phyloP scores from a whole-genome alignment of 2,888 invertebrate genomes.

The Andricus quercusramuli region DNA sequence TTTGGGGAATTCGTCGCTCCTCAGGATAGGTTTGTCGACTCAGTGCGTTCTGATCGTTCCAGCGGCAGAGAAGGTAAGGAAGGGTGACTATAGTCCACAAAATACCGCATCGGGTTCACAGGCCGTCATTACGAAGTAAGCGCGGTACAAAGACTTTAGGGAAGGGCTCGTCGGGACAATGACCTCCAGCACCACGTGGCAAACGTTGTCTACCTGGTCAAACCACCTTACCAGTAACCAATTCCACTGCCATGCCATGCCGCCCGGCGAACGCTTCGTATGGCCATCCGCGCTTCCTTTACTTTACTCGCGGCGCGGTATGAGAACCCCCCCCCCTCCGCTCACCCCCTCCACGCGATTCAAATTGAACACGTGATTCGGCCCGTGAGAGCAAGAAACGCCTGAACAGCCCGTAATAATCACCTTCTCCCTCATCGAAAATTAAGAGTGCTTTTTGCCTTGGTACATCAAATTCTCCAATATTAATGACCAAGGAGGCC shows the following conservation, averaged over 20 bases:
- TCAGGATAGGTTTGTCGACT: constrained; percentile 36
- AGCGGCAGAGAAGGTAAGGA: neutral
- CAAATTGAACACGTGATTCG: constrained; percentile 13
- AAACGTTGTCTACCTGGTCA: constrained; percentile 69
- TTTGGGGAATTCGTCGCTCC: constrained; percentile 30
- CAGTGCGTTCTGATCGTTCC: neutral
- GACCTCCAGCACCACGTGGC: constrained; percentile 72
- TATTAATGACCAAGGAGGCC: neutral
- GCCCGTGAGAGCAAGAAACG: constrained; percentile 24
- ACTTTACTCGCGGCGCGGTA: constrained; percentile 13
- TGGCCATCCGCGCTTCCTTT: constrained; percentile 17
- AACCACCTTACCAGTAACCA: constrained; percentile 68
- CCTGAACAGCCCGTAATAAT: constrained; percentile 18
- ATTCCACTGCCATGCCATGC: constrained; percentile 55
- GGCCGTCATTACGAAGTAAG: constrained; percentile 61
- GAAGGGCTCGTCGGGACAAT: constrained; percentile 67
- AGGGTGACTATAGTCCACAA: constrained; percentile 5
- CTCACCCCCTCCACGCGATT: neutral
- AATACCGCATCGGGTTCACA: constrained; percentile 35
- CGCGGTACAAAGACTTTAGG: constrained; percentile 61
- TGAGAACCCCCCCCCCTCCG: neutral
- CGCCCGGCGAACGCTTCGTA: no score
- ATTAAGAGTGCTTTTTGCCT: neutral
- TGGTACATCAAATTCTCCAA: neutral
- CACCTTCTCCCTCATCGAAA: neutral